Percentiles rank a stretch among this genome's conserved stretches.
Evolutionary conservation across 2,113 vertebrate species (phyloP).

Genomic region (Egretta garzetta): DNA sequence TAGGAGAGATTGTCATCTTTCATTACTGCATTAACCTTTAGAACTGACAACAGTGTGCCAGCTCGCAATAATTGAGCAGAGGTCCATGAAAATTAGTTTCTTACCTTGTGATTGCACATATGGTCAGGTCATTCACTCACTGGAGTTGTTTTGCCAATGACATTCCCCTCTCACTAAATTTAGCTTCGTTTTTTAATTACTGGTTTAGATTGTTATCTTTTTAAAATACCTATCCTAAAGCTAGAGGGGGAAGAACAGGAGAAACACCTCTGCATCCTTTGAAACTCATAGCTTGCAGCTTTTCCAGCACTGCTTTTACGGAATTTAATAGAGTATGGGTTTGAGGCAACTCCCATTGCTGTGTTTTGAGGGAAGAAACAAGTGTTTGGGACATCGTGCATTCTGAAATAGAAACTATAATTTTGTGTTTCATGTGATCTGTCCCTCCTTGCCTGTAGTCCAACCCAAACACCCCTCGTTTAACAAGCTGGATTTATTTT

Average conservation of each 20-base stretch:
- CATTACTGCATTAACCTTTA: slow-evolving; percentile 67
- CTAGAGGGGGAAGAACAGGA: background rate
- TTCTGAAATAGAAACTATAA: background rate
- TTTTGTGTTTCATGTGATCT: background rate
- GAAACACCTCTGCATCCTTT: background rate
- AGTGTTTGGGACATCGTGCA: background rate
- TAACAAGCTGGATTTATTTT: background rate
- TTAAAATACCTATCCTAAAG: background rate
- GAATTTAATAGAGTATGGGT: background rate
- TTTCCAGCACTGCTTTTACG: background rate
- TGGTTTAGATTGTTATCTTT: background rate
- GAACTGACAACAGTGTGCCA: slow-evolving; percentile 29
- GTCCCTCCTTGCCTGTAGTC: background rate
- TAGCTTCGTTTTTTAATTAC: background rate
- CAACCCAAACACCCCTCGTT: background rate
- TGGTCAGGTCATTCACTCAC: background rate
- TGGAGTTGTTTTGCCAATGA: background rate
- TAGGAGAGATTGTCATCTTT: slow-evolving; percentile 65
- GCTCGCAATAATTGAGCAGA: slow-evolving; percentile 28
- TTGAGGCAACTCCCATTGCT: background rate
- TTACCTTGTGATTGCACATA: slow-evolving; percentile 28
- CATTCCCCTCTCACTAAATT: background rate
- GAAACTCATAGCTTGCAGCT: background rate
- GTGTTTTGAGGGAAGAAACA: background rate
- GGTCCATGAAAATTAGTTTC: slow-evolving; percentile 62